Evolutionary conservation across 2,888 invertebrate genomes (phyloP).

Genomic region (Diabrotica balteata): DNA sequence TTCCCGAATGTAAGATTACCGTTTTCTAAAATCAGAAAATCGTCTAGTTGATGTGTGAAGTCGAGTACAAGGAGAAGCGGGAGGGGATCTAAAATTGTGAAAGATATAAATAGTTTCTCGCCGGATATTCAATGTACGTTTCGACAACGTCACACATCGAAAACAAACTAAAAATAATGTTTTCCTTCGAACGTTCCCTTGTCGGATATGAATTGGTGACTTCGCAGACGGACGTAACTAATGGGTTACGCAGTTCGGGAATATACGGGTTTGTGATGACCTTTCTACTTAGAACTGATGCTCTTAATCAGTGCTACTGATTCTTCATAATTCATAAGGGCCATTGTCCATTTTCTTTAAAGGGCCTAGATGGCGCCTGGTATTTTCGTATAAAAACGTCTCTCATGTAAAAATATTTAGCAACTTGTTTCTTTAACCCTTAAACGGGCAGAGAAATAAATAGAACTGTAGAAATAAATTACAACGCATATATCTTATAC

Average conservation of each 20-base stretch:
- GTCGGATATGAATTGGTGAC: slow-evolving; percentile 16
- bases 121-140: slow-evolving; percentile 58
- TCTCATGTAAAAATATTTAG: too few species aligned
- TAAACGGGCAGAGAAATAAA: too few species aligned
- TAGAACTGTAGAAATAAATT: too few species aligned
- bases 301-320: neutral
- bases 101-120: slow-evolving; percentile 55
- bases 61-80: slow-evolving; percentile 13
- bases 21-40: slow-evolving; percentile 29
- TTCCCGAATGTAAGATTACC: slow-evolving; percentile 9
- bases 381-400: too few species aligned
- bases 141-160: slow-evolving; percentile 53
- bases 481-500: too few species aligned
- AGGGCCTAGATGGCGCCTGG: too few species aligned
- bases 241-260: too few species aligned
- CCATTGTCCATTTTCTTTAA: too few species aligned
- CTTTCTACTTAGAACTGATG: neutral
- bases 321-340: too few species aligned
- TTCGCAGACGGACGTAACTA: too few species aligned
- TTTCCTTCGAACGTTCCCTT: slow-evolving; percentile 39
- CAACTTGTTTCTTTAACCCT: too few species aligned
- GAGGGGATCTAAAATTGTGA: slow-evolving; percentile 54
- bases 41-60: slow-evolving; percentile 24
- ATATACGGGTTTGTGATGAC: slow-evolving; percentile 6
- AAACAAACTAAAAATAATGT: slow-evolving; percentile 57